These are phyloP conservation scores for Brachyptera risi DNA, from an alignment of 2,888 invertebrate species.

Conservation along the genomic window DNA sequence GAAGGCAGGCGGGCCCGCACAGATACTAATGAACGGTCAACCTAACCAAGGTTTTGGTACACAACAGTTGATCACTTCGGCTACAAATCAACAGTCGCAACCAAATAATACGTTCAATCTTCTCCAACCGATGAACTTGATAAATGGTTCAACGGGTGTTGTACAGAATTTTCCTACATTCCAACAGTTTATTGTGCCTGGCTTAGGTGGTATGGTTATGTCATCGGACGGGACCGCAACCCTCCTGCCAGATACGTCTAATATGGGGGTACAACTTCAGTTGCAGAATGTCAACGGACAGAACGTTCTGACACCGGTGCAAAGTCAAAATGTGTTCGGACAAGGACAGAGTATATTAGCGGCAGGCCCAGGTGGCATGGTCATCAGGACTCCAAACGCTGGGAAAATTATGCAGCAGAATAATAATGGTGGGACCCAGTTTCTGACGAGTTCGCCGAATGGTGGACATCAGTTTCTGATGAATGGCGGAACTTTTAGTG, in stretches of 20 bases:
- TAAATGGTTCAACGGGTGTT: slow-evolving; percentile 65
- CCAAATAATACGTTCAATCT: slow-evolving; percentile 56
- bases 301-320: slow-evolving; percentile 69
- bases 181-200: slow-evolving; percentile 80
- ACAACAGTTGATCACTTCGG: slow-evolving; percentile 62
- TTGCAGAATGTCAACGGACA: slow-evolving; percentile 77
- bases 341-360: slow-evolving; percentile 59
- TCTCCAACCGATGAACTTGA: slow-evolving; percentile 75
- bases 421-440: slow-evolving; percentile 63
- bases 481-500: slow-evolving; percentile 50
- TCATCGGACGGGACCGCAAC: slow-evolving; percentile 68
- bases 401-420: slow-evolving; percentile 48
- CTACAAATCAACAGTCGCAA: slow-evolving; percentile 51
- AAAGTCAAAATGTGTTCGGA: slow-evolving; percentile 59
- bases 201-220: slow-evolving; percentile 78
- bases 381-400: slow-evolving; percentile 66
- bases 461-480: slow-evolving; percentile 66
- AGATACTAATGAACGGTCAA: slow-evolving; percentile 74
- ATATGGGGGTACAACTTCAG: slow-evolving; percentile 69
- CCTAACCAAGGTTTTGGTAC: slow-evolving; percentile 54
- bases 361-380: slow-evolving; percentile 69
- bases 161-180: slow-evolving; percentile 73
- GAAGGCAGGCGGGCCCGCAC: slow-evolving; percentile 63
- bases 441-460: slow-evolving; percentile 60
- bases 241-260: slow-evolving; percentile 63